Percentiles rank a stretch among this genome's conserved stretches.
These are phyloP conservation scores for Creontiades dilutus DNA, from an alignment of 2,888 invertebrate genomes.

Conservation along the genomic window DNA sequence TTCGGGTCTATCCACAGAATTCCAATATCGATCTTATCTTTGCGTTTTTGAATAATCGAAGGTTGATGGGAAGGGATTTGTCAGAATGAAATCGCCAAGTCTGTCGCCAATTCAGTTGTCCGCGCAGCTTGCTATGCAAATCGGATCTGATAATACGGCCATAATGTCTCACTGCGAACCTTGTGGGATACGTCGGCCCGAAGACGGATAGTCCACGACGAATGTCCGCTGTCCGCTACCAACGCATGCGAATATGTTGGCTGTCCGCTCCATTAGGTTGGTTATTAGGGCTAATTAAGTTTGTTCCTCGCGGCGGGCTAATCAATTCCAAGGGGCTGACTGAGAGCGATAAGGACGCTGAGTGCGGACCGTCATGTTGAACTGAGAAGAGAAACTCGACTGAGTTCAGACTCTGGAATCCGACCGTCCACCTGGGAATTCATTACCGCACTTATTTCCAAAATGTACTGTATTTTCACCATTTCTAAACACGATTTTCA, in stretches of 20 bases:
- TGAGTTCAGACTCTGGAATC: not conserved
- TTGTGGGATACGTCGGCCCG: not conserved
- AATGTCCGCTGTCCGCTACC: conserved; percentile 23
- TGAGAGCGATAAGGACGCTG: not conserved
- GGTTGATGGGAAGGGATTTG: not conserved
- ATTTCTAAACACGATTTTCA: too few species aligned
- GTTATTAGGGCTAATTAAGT: conserved; percentile 55
- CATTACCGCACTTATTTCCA: too few species aligned
- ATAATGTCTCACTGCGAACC: conserved; percentile 25
- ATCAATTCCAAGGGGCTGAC: not conserved
- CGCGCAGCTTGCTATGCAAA: conserved; percentile 55
- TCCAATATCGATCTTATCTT: too few species aligned
- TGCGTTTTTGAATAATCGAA: too few species aligned
- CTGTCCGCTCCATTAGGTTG: conserved; percentile 39
- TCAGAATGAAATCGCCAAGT: not conserved
- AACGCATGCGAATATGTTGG: not conserved
- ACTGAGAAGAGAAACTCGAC: not conserved
- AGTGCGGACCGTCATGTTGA: not conserved
- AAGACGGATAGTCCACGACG: not conserved
- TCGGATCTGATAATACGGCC: conserved; percentile 64
- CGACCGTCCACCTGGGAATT: too few species aligned
- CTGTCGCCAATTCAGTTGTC: conserved; percentile 49
- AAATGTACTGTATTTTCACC: too few species aligned
- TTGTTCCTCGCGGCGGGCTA: not conserved
- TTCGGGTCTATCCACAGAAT: too few species aligned